Percentiles rank a stretch among this genome's conserved stretches.
phyloP scores from a whole-genome alignment of 2,888 invertebrate species.

The Macropis europaea region DNA sequence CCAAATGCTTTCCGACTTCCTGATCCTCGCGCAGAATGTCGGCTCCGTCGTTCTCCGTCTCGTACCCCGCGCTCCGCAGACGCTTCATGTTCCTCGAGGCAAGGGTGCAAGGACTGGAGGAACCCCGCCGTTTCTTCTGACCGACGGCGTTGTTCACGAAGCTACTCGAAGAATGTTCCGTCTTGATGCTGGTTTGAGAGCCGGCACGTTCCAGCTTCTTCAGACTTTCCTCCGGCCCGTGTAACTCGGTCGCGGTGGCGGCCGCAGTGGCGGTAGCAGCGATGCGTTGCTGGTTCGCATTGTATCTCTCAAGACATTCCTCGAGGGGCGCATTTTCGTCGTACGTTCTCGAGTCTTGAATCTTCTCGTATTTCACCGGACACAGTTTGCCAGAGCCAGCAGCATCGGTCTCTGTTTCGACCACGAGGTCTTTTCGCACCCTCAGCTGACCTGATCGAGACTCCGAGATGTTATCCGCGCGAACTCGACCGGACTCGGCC shows the following conservation, averaged over 20 bases:
- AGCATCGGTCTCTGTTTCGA: constrained; percentile 70
- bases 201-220: constrained; percentile 70
- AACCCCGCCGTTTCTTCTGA: constrained; percentile 71
- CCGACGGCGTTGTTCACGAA: constrained; percentile 74
- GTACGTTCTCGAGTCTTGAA: constrained; percentile 73
- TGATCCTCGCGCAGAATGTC: constrained; percentile 73
- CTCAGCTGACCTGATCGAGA: constrained; percentile 69
- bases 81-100: constrained; percentile 81
- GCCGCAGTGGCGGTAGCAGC: no score
- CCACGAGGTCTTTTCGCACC: constrained; percentile 74
- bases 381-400: constrained; percentile 70
- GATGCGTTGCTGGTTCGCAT: constrained; percentile 70
- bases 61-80: constrained; percentile 80
- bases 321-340: constrained; percentile 78
- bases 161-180: constrained; percentile 67
- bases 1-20: constrained; percentile 65
- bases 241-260: no score
- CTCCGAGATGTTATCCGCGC: constrained; percentile 58
- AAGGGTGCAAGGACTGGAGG: constrained; percentile 74
- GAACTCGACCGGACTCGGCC: constrained; percentile 50
- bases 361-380: constrained; percentile 74
- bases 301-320: constrained; percentile 75
- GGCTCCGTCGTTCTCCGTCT: constrained; percentile 79
- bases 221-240: constrained; percentile 73
- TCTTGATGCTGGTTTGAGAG: constrained; percentile 66